These are phyloP conservation scores for Drosophila lacteicornis DNA, from an alignment of 1,140 invertebrate species.

Conservation along the genomic window DNA sequence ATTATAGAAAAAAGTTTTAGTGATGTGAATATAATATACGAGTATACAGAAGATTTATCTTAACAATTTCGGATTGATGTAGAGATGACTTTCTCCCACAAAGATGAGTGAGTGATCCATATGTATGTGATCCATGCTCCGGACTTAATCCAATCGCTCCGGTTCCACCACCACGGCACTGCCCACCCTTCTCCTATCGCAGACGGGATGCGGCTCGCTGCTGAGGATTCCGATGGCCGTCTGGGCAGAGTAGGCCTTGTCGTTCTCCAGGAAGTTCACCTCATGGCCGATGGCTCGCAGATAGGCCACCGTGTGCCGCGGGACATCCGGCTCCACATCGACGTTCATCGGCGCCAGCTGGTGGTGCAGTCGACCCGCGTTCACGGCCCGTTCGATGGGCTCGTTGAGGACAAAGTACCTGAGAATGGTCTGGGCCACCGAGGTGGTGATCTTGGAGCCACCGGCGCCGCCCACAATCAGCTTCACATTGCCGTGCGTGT, in stretches of 20 bases:
- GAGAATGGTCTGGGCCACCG: constrained; percentile 90
- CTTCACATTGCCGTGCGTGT: constrained; percentile 89
- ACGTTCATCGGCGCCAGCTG: constrained; percentile 95
- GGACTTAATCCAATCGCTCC: constrained; percentile 18
- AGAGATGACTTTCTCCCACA: background rate
- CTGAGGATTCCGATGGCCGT: constrained; percentile 84
- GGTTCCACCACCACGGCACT: constrained; percentile 85
- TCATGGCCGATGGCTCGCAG: constrained; percentile 84
- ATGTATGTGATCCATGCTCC: no score
- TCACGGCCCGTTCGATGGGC: constrained; percentile 92
- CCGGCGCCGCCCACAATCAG: constrained; percentile 96
- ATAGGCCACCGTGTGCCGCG: constrained; percentile 71
- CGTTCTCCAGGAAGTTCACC: constrained; percentile 80
- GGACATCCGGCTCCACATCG: constrained; percentile 77
- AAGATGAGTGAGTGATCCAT: background rate
- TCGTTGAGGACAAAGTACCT: constrained; percentile 91
- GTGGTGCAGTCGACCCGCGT: constrained; percentile 94
- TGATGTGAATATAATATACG: background rate
- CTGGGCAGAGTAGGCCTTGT: constrained; percentile 86
- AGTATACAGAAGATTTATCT: constrained; percentile 2
- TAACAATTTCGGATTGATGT: background rate
- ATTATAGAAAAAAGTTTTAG: background rate
- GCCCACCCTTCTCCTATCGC: constrained; percentile 85
- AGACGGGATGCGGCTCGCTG: constrained; percentile 76
- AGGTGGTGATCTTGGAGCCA: constrained; percentile 95